These are phyloP conservation scores for Helicoverpa zea DNA, from an alignment of 1,140 invertebrate genomes.

Conservation along the genomic window DNA sequence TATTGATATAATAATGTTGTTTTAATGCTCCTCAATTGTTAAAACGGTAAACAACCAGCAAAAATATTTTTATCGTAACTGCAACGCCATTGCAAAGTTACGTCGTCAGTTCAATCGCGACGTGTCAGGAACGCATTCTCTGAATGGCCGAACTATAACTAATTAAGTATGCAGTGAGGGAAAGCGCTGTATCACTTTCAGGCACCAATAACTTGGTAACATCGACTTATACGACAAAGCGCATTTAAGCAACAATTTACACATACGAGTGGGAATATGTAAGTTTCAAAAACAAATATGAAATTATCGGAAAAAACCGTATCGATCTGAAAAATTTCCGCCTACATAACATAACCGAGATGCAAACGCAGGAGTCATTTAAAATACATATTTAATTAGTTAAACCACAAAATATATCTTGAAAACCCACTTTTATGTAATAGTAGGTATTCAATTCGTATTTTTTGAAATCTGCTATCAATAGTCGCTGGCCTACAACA, in stretches of 20 bases:
- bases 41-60: too few species aligned
- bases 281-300: conserved; percentile 5
- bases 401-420: conserved; percentile 8
- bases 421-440: neutral
- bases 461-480: neutral
- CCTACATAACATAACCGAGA: neutral
- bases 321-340: neutral
- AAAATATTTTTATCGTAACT: too few species aligned
- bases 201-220: neutral
- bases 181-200: too few species aligned
- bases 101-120: too few species aligned
- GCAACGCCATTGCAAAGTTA: too few species aligned
- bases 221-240: neutral
- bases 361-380: neutral
- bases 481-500: neutral
- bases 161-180: too few species aligned
- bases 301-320: conserved; percentile 21
- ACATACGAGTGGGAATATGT: conserved; percentile 14
- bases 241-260: conserved; percentile 10
- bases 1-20: too few species aligned
- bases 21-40: too few species aligned
- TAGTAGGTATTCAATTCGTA: neutral
- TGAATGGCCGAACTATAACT: too few species aligned
- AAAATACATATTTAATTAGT: neutral
- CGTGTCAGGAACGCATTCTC: too few species aligned